Evolutionary conservation across 2,888 invertebrate species (phyloP).

Genomic region (Mythimna impura): DNA sequence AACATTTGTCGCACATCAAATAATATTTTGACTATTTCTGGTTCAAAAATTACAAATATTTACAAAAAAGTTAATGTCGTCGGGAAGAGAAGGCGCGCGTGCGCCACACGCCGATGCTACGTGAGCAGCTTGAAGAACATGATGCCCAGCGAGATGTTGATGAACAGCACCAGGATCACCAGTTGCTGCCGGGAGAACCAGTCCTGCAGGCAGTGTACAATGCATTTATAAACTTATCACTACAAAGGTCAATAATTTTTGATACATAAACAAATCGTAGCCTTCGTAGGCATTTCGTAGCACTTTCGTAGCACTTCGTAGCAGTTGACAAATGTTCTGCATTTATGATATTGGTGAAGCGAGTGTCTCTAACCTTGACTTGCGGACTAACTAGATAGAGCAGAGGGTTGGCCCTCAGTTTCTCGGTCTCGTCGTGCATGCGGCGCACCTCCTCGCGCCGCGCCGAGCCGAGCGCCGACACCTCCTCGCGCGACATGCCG

Average conservation of each 20-base stretch:
- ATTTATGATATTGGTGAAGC: not conserved
- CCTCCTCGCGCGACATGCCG: constrained; percentile 97
- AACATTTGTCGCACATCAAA: constrained; percentile 77
- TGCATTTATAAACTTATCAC: constrained; percentile 1
- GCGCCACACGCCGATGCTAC: constrained; percentile 93
- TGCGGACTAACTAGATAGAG: constrained; percentile 99
- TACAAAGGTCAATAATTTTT: not conserved
- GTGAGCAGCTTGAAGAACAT: constrained; percentile 98
- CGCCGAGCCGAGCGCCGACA: constrained; percentile 97
- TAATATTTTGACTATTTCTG: constrained; percentile 78
- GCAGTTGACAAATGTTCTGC: constrained; percentile 4
- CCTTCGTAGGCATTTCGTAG: constrained; percentile 51
- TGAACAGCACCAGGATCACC: constrained; percentile 97
- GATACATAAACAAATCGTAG: constrained; percentile 9
- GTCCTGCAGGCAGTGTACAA: constrained; percentile 92
- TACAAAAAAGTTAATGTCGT: constrained; percentile 77
- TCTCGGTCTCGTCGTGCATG: constrained; percentile 97
- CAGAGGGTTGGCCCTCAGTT: constrained; percentile 98
- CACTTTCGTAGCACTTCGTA: constrained; percentile 45
- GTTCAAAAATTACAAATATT: constrained; percentile 80
- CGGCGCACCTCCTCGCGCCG: constrained; percentile 98
- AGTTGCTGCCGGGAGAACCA: constrained; percentile 99
- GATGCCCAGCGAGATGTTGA: constrained; percentile 98
- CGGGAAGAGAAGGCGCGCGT: constrained; percentile 74
- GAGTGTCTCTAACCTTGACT: constrained; percentile 94